Evolutionary conservation across 2,888 invertebrate species (phyloP).

Genomic region (Panzeria rudis): DNA sequence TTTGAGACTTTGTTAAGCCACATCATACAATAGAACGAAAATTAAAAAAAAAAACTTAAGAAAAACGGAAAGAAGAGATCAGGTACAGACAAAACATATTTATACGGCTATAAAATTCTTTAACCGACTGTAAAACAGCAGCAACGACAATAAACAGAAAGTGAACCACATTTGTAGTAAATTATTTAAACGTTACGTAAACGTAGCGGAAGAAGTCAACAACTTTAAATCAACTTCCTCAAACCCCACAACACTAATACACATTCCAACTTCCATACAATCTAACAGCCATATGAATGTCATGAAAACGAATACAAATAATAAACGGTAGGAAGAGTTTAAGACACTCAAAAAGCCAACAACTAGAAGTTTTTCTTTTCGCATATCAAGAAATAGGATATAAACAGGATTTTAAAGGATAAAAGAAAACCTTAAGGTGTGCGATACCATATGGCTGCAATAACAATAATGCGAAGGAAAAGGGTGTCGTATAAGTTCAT

Average conservation of each 20-base stretch:
- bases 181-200: conserved; percentile 74
- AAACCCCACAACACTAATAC: neutral
- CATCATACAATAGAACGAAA: conserved; percentile 13
- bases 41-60: neutral
- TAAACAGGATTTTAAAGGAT: conserved; percentile 70
- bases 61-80: conserved; percentile 44
- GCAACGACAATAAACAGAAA: conserved; percentile 50
- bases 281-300: conserved; percentile 31
- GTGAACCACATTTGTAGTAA: conserved; percentile 71
- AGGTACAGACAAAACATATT: conserved; percentile 40
- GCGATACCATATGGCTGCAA: conserved; percentile 65
- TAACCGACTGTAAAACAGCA: conserved; percentile 20
- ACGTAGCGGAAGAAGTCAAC: conserved; percentile 75
- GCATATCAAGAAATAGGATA: conserved; percentile 65
- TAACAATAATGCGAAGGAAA: conserved; percentile 20
- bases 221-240: conserved; percentile 74
- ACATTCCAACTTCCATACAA: neutral
- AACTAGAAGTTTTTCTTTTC: conserved; percentile 47
- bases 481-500: neutral
- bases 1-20: conserved; percentile 33
- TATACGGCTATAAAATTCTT: conserved; percentile 3
- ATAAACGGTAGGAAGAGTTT: neutral
- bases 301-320: conserved; percentile 12
- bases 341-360: conserved; percentile 59
- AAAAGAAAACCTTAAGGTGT: conserved; percentile 68